Evolutionary conservation across 2,888 invertebrate genomes (phyloP).

Genomic region (Drosophila nigricruria): DNA sequence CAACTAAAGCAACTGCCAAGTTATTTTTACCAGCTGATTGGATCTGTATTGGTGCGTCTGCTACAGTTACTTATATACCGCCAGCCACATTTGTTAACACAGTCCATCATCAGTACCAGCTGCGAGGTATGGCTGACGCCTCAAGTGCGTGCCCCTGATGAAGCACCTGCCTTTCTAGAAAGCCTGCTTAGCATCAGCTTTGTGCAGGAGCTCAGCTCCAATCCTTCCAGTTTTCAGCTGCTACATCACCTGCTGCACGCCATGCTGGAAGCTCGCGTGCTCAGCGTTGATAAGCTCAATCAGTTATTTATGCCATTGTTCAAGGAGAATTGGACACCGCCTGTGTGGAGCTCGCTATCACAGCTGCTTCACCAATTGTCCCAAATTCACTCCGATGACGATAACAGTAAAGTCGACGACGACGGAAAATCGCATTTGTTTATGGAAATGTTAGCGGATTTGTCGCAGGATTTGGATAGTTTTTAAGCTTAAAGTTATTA

Average conservation of each 20-base stretch:
- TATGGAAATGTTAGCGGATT: slow-evolving; percentile 84
- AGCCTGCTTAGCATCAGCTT: slow-evolving; percentile 73
- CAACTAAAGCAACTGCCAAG: slow-evolving; percentile 74
- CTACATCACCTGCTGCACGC: slow-evolving; percentile 85
- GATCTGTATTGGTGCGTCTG: slow-evolving; percentile 74
- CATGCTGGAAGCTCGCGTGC: slow-evolving; percentile 87
- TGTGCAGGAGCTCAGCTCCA: slow-evolving; percentile 64
- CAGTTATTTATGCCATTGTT: slow-evolving; percentile 89
- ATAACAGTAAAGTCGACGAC: slow-evolving; percentile 52
- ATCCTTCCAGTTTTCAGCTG: slow-evolving; percentile 84
- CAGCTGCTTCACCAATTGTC: slow-evolving; percentile 72
- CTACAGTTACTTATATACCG: slow-evolving; percentile 79
- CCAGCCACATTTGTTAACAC: slow-evolving; percentile 64
- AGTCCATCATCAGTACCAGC: slow-evolving; percentile 55
- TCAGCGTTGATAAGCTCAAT: slow-evolving; percentile 88
- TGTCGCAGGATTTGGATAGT: slow-evolving; percentile 83
- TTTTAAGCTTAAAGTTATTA: slow-evolving; percentile 46
- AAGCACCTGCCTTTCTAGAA: slow-evolving; percentile 59
- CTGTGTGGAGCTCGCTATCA: slow-evolving; percentile 73
- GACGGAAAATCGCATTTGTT: slow-evolving; percentile 83
- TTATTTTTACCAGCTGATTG: slow-evolving; percentile 77
- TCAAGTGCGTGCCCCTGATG: slow-evolving; percentile 16
- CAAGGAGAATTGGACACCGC: slow-evolving; percentile 88
- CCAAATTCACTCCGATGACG: slow-evolving; percentile 16
- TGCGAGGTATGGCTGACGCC: slow-evolving; percentile 63